Percentiles rank a stretch among this genome's conserved stretches.
phyloP scores from a whole-genome alignment of 2,113 vertebrate species.

The Gavialis gangeticus region DNA sequence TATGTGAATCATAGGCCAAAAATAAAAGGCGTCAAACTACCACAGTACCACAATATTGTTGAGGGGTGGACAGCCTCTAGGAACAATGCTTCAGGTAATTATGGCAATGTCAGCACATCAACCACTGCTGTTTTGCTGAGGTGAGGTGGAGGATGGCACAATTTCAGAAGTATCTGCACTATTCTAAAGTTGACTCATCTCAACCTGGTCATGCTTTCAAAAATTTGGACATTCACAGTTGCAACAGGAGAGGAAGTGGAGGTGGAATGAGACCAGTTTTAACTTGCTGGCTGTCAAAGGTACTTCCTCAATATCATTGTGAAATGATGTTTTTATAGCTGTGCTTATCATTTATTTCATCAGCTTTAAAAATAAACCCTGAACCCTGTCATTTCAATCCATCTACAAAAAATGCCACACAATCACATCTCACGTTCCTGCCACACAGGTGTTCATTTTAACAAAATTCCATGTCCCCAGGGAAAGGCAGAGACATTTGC shows the following conservation, averaged over 20 bases:
- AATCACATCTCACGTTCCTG: neutral
- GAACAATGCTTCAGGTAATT: accelerated
- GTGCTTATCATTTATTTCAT: neutral
- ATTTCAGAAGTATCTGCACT: neutral
- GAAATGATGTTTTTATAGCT: neutral
- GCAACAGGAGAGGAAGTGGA: neutral
- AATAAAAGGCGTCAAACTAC: neutral
- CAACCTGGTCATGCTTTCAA: slow-evolving; percentile 19
- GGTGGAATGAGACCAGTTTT: neutral
- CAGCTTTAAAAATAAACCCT: neutral
- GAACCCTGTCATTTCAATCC: neutral
- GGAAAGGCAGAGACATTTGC: neutral
- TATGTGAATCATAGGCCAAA: neutral
- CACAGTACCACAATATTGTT: neutral
- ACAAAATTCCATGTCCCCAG: neutral
- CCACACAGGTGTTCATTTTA: neutral
- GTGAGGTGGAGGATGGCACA: neutral
- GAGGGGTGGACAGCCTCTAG: neutral
- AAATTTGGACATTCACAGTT: slow-evolving; percentile 15
- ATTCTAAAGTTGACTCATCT: slow-evolving; percentile 8
- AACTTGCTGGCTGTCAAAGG: neutral
- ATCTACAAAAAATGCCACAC: neutral
- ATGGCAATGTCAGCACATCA: neutral
- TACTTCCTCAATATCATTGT: neutral
- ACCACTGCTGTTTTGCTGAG: accelerated